Percentiles rank a stretch among this genome's conserved stretches.
Evolutionary conservation across 2,797 vertebrate genomes (phyloP).

Genomic region (Acipenser ruthenus): DNA sequence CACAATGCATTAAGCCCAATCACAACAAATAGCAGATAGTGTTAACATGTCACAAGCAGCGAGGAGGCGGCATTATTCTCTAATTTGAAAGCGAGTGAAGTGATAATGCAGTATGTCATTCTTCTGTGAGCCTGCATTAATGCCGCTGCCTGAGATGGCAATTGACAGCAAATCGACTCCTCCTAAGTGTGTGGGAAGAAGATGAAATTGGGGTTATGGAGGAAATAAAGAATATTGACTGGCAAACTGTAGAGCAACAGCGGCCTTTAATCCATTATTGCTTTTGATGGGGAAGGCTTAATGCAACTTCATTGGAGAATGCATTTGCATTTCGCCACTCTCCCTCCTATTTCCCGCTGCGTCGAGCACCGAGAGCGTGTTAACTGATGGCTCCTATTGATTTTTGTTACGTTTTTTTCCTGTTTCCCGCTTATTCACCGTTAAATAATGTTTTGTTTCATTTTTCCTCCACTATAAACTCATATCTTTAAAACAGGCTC

Average conservation of each 20-base stretch:
- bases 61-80: conserved; percentile 68
- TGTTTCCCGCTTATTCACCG: conserved; percentile 12
- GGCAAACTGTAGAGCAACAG: conserved; percentile 68
- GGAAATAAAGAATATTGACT: conserved; percentile 83
- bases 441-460: conserved; percentile 1
- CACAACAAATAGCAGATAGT: conserved; percentile 69
- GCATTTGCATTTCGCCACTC: conserved; percentile 48
- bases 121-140: conserved; percentile 93
- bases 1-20: conserved; percentile 72
- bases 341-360: conserved; percentile 37
- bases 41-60: conserved; percentile 81
- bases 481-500: too few species aligned
- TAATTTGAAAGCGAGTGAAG: conserved; percentile 89
- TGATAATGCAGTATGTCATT: conserved; percentile 71
- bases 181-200: conserved; percentile 59
- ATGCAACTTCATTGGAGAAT: conserved; percentile 68
- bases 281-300: conserved; percentile 75
- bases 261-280: conserved; percentile 85
- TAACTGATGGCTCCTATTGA: conserved; percentile 41
- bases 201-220: conserved; percentile 56
- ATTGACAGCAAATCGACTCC: conserved; percentile 80
- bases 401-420: conserved; percentile 20
- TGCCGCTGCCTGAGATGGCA: conserved; percentile 71
- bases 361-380: conserved; percentile 41
- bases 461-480: background rate